Base-by-base conservation (phyloP, 1,140 invertebrate species). In the Aphidius gifuensis region DNA sequence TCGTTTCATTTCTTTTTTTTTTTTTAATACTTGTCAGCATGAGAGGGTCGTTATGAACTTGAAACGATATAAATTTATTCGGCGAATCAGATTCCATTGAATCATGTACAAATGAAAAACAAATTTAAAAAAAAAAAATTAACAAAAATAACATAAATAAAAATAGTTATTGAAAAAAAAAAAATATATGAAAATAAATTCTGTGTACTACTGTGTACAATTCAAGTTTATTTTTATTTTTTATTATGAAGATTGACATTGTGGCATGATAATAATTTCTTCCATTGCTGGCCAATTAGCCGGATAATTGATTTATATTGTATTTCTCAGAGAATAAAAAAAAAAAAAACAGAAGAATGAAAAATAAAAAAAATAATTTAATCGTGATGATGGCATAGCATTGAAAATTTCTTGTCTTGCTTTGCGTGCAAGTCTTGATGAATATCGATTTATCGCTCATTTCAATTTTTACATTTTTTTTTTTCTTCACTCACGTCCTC, bases 381-480 rank as follows among this genome's bases (percentile, higher is more conserved):
- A 32, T 21, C 49, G 49, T 40, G 39, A 54, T 54, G 16, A 16
- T 11, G 5, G 6, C 8, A 7, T 32, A 48, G 42, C 50, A 51
- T n/a, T 42, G 47, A 6, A 39, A 6, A 32, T 54, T 11, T 54
- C 42, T 53, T 61, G 23, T 53, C 59, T 61, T 61, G 50, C 49
- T 51, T 6, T 9, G 16, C 50, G 16, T 61, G 32, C 48, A 23
- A 49, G 42, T 9, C 48, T 9, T 11, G n/a, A 21, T 16, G 38
- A 40, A 23, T 56, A 62, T 62, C 55, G 61, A 63, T 63, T 63
- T 63, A 63, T 58, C 61, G 61, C 39, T 58, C 40, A 58, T 58
- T 53, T 50, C 38, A 38, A 44, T 62, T 62, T 62, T 48, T 40
- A 48, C 9, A 46, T 40, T n/a, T 39, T 7, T 9, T 4, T 60